A percentile compares a stretch with the other conserved stretches of the same genome.
Evolutionary conservation across 2,113 vertebrate genomes (phyloP).

Genomic region (Prionailurus bengalensis): DNA sequence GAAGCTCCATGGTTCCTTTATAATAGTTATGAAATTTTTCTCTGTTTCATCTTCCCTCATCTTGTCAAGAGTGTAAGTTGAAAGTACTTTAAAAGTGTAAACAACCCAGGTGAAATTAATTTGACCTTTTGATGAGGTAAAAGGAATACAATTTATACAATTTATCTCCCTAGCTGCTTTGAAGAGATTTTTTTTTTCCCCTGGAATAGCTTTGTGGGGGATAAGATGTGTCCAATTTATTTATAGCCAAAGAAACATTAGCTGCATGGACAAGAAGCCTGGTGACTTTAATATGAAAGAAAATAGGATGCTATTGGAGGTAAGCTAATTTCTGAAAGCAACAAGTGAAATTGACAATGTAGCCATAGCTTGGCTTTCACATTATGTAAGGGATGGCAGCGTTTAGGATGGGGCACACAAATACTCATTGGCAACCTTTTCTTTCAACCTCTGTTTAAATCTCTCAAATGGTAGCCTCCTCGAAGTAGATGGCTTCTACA

Average conservation of each 20-base stretch:
- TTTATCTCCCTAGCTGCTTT: background rate
- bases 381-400: background rate
- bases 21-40: background rate
- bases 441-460: background rate
- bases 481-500: background rate
- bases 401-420: background rate
- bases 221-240: background rate
- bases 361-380: background rate
- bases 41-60: background rate
- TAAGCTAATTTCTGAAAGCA: background rate
- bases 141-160: background rate
- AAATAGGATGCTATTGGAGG: background rate
- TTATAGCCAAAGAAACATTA: background rate
- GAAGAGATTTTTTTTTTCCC: background rate
- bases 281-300: background rate
- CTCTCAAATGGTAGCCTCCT: background rate
- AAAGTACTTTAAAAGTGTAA: conserved; percentile 40
- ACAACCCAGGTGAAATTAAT: background rate
- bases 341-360: background rate
- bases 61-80: background rate
- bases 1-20: background rate
- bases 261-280: background rate
- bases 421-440: background rate
- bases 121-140: background rate
- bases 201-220: background rate